A percentile compares a stretch with the other conserved stretches of the same genome.
These are phyloP conservation scores for Manis crassicaudata DNA, from an alignment of 2,797 vertebrate genomes.

Conservation along the genomic window DNA sequence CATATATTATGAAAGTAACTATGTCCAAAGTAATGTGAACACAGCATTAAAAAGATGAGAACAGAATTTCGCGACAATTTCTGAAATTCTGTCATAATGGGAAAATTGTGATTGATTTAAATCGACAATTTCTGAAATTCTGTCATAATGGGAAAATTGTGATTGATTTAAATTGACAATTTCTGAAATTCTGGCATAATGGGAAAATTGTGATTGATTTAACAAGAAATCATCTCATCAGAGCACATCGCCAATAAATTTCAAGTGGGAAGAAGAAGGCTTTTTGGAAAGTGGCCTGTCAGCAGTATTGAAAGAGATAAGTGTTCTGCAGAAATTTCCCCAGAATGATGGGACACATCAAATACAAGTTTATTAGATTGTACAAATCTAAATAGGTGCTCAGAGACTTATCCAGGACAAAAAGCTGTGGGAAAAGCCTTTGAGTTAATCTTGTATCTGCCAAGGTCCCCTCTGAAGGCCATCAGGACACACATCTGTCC, in stretches of 20 bases:
- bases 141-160: conserved; percentile 2
- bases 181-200: conserved; percentile 40
- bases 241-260: conserved; percentile 32
- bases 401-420: background rate
- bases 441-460: background rate
- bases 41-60: background rate
- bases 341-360: conserved; percentile 6
- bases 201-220: conserved; percentile 30
- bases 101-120: conserved; percentile 44
- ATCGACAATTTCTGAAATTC: background rate
- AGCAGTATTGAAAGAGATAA: conserved; percentile 44
- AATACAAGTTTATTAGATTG: conserved; percentile 7
- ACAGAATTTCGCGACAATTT: conserved; percentile 1
- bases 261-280: conserved; percentile 23
- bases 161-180: conserved; percentile 16
- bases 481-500: background rate
- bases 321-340: conserved; percentile 27
- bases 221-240: conserved; percentile 43
- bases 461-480: background rate
- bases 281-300: conserved; percentile 9
- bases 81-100: conserved; percentile 28
- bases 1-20: conserved; percentile 33
- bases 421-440: conserved; percentile 14
- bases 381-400: conserved; percentile 3
- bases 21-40: background rate